These are phyloP conservation scores for Cordilura impudica DNA, from an alignment of 2,888 invertebrate species.

Conservation along the genomic window DNA sequence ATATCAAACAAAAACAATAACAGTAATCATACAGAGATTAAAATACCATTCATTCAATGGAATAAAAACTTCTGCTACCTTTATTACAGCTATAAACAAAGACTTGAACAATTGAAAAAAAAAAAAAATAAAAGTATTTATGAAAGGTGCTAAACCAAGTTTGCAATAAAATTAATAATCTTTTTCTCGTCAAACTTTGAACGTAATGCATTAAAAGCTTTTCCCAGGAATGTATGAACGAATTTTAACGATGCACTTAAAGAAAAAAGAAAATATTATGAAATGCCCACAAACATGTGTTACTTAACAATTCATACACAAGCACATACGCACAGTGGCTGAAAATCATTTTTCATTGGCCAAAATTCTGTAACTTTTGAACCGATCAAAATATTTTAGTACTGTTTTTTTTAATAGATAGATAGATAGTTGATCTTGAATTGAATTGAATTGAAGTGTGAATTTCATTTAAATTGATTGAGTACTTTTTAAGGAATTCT, in stretches of 20 bases:
- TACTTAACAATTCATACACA: constrained; percentile 14
- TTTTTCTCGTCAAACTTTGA: constrained; percentile 1
- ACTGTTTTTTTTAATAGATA: too few relatives aligned
- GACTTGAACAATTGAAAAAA: not conserved
- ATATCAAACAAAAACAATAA: not conserved
- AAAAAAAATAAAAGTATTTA: not conserved
- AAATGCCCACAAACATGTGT: constrained; percentile 38
- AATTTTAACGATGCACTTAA: not conserved
- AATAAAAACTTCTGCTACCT: not conserved
- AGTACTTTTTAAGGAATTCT: too few relatives aligned
- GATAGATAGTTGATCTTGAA: too few relatives aligned
- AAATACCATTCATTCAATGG: constrained; percentile 10
- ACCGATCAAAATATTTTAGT: too few relatives aligned
- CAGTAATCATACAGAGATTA: not conserved
- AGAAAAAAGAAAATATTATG: not conserved
- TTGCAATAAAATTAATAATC: constrained; percentile 16
- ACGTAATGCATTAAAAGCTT: not conserved
- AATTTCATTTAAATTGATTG: too few relatives aligned
- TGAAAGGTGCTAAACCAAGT: not conserved
- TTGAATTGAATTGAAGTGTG: too few relatives aligned
- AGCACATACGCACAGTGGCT: not conserved
- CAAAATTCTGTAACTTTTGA: too few relatives aligned
- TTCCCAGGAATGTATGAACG: not conserved
- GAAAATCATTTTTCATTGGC: too few relatives aligned
- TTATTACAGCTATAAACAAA: not conserved